These are phyloP conservation scores for Gracilinanus agilis DNA, from an alignment of 2,113 vertebrate species.

Conservation along the genomic window DNA sequence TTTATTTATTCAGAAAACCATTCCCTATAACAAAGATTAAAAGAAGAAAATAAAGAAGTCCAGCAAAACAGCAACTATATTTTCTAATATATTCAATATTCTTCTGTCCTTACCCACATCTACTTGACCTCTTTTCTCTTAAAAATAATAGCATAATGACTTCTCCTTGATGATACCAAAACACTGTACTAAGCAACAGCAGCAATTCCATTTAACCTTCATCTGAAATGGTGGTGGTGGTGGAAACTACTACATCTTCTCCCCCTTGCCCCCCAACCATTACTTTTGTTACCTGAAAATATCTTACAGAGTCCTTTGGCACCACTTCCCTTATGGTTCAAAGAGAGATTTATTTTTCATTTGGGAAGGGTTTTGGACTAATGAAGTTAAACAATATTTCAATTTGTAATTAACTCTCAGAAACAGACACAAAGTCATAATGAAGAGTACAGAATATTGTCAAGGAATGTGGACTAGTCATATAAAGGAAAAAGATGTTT, in stretches of 20 bases:
- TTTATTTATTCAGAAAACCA: background rate
- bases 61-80: background rate
- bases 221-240: background rate
- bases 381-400: background rate
- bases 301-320: background rate
- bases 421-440: background rate
- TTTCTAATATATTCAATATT: background rate
- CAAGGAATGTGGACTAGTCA: background rate
- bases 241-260: background rate
- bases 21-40: background rate
- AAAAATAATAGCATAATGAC: background rate
- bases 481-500: background rate
- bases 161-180: background rate
- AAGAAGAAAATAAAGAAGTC: background rate
- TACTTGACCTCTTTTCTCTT: background rate
- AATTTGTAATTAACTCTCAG: background rate
- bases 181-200: background rate
- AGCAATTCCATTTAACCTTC: background rate
- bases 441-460: background rate
- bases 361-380: background rate
- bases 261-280: background rate
- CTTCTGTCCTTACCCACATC: background rate
- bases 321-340: background rate
- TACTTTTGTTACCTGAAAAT: background rate
- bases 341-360: background rate